These are phyloP conservation scores for Acronicta leporina DNA, from an alignment of 2,888 invertebrate genomes.

Conservation along the genomic window DNA sequence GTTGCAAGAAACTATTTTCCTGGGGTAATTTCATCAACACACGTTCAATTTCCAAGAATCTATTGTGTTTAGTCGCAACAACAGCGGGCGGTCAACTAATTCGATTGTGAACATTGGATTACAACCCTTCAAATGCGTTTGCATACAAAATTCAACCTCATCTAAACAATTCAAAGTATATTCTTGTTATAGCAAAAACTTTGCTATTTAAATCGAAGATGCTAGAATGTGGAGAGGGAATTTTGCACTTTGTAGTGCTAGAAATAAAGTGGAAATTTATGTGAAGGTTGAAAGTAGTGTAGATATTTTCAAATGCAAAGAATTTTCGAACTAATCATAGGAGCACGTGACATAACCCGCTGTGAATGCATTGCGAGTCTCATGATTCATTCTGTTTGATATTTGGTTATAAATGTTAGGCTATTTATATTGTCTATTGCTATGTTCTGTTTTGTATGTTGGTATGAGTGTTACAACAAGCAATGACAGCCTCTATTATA, in stretches of 20 bases:
- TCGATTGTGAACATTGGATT: constrained; percentile 75
- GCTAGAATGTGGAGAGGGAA: not conserved
- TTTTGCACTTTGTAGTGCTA: not conserved
- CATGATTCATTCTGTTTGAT: constrained; percentile 61
- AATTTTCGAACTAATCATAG: constrained; percentile 80
- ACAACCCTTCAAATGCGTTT: constrained; percentile 49
- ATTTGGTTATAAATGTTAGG: constrained; percentile 48
- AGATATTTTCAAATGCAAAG: constrained; percentile 65
- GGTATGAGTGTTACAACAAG: constrained; percentile 2
- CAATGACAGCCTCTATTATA: too few relatives aligned
- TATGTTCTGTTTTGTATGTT: constrained; percentile 10
- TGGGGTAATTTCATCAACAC: constrained; percentile 71
- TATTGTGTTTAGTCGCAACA: constrained; percentile 85
- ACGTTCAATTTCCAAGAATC: constrained; percentile 71
- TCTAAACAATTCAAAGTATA: constrained; percentile 27
- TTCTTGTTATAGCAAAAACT: constrained; percentile 15
- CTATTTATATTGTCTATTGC: constrained; percentile 41
- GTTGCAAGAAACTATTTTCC: constrained; percentile 56
- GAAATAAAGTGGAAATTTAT: constrained; percentile 11
- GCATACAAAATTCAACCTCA: constrained; percentile 43
- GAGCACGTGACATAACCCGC: constrained; percentile 74
- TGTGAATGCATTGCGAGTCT: constrained; percentile 57
- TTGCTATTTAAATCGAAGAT: constrained; percentile 20
- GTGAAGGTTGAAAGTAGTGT: constrained; percentile 19
- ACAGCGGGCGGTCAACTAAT: constrained; percentile 85